A percentile compares a stretch with the other conserved stretches of the same genome.
phyloP scores from a whole-genome alignment of 2,888 invertebrate species.

The Nasonovia ribisnigri region DNA sequence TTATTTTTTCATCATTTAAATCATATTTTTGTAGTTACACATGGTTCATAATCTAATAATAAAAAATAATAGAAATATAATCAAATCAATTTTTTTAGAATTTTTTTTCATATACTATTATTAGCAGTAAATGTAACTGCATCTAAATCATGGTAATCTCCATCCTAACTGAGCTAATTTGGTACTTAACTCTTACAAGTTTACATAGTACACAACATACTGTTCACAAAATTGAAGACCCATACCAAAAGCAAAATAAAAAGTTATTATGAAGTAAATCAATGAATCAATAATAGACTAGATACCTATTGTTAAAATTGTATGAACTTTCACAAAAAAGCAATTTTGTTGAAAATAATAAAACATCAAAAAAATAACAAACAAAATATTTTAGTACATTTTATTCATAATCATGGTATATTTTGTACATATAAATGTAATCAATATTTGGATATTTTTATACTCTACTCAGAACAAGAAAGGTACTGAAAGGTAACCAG shows the following conservation, averaged over 20 bases:
- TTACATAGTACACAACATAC: background rate
- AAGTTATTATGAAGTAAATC: background rate
- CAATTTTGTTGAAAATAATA: background rate
- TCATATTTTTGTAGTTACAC: background rate
- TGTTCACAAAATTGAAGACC: background rate
- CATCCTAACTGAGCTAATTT: background rate
- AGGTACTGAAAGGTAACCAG: too few species aligned
- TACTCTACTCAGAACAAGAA: too few species aligned
- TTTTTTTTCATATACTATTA: background rate
- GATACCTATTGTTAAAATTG: background rate
- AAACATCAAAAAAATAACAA: background rate
- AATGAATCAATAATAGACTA: background rate
- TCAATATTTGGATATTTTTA: constrained; percentile 19
- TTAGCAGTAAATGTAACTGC: background rate
- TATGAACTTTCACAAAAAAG: background rate
- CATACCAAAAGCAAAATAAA: background rate
- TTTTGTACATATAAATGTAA: constrained; percentile 41
- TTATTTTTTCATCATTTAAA: background rate
- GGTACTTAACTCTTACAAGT: background rate
- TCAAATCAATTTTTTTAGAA: background rate
- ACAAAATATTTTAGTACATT: constrained; percentile 25
- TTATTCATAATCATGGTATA: constrained; percentile 27
- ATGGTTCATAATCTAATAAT: background rate
- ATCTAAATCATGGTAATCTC: background rate
- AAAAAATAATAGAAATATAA: background rate